Evolutionary conservation across 2,888 invertebrate species (phyloP).

Genomic region (Drosophila ezoana): DNA sequence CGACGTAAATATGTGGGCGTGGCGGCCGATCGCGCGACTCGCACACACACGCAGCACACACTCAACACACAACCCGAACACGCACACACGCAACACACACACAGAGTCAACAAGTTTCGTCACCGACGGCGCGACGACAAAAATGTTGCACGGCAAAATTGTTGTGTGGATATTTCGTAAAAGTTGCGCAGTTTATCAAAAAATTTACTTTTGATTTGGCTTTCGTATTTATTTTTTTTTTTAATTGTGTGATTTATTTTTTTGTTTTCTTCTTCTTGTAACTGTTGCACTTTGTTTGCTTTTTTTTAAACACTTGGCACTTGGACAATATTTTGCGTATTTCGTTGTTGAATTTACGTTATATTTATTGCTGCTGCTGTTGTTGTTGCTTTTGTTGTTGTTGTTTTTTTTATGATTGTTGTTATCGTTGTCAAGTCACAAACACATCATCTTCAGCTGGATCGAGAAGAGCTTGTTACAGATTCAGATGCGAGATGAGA

Average conservation of each 20-base stretch:
- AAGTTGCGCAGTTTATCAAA: constrained; percentile 36
- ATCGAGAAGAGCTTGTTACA: constrained; percentile 1
- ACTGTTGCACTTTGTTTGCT: constrained; percentile 34
- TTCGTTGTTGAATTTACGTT: constrained; percentile 26
- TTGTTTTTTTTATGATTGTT: constrained; percentile 18
- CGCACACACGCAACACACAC: constrained; percentile 18
- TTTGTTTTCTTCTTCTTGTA: constrained; percentile 12
- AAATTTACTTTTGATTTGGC: constrained; percentile 11
- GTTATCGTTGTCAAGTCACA: constrained; percentile 25
- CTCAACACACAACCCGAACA: constrained; percentile 12
- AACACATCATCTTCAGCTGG: constrained; percentile 5
- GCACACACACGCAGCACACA: constrained; percentile 32
- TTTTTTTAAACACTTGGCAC: constrained; percentile 54
- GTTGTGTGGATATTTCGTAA: constrained; percentile 1
- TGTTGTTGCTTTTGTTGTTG: constrained; percentile 6
- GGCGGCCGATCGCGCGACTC: constrained; percentile 39
- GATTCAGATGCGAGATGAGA: constrained; percentile 1
- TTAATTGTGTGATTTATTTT: neutral
- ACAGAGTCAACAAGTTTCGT: constrained; percentile 59
- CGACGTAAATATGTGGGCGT: constrained; percentile 61
- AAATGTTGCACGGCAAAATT: constrained; percentile 9
- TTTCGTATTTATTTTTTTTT: no score
- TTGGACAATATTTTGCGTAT: constrained; percentile 22
- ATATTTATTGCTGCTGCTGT: constrained; percentile 21
- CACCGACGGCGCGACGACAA: constrained; percentile 54